phyloP scores from a whole-genome alignment of 2,888 invertebrate genomes.

The Polyommatus iphigenia region DNA sequence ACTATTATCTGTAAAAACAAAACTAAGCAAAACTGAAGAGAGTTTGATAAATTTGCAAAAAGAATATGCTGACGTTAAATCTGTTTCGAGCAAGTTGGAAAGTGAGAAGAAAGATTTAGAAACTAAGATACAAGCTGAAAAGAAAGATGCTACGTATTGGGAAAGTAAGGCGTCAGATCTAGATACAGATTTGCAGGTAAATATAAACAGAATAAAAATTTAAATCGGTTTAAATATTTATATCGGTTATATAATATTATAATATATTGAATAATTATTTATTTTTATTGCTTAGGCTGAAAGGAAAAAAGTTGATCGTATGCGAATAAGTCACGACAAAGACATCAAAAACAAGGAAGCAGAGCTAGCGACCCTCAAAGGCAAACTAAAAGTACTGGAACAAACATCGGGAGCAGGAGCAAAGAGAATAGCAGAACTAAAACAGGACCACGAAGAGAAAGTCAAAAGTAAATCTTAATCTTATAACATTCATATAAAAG shows the following conservation, averaged over 20 bases:
- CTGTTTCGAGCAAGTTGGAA: constrained; percentile 65
- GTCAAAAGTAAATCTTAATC: no score
- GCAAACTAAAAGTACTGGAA: constrained; percentile 85
- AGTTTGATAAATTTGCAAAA: constrained; percentile 65
- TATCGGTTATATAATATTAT: no score
- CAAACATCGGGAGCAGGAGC: constrained; percentile 81
- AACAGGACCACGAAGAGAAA: constrained; percentile 83
- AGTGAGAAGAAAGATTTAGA: constrained; percentile 83
- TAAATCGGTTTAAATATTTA: background rate
- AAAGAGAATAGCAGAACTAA: constrained; percentile 83
- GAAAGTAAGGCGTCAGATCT: constrained; percentile 82
- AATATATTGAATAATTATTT: background rate
- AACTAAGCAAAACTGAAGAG: constrained; percentile 68
- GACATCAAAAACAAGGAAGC: constrained; percentile 88
- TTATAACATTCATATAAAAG: no score
- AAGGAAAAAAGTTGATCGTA: constrained; percentile 83
- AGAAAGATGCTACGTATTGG: constrained; percentile 82
- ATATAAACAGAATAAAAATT: constrained; percentile 29
- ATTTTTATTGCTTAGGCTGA: constrained; percentile 63
- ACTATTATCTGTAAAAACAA: constrained; percentile 55
- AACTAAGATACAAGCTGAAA: constrained; percentile 79
- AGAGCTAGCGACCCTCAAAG: constrained; percentile 87
- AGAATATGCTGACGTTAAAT: constrained; percentile 69
- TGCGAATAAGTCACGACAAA: constrained; percentile 84
- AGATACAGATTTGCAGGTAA: constrained; percentile 81